These are phyloP conservation scores for Zophobas atratus DNA, from an alignment of 1,140 invertebrate genomes.

Conservation along the genomic window DNA sequence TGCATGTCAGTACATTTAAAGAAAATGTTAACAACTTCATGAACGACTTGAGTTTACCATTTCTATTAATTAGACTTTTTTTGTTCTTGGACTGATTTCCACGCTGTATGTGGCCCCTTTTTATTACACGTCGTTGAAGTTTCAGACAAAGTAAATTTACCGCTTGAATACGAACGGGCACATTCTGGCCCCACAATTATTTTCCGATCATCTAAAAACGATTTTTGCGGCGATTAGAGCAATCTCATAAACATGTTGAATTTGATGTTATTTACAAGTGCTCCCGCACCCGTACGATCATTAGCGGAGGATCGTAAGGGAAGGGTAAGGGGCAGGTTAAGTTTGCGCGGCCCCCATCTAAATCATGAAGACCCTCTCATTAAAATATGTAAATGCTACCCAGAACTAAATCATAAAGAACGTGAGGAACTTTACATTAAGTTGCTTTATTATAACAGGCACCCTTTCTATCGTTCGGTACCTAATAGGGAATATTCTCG, in stretches of 20 bases:
- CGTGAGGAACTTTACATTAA: constrained; percentile 54
- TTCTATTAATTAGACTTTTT: too few relatives aligned
- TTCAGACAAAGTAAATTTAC: too few relatives aligned
- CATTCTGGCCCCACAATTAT: not conserved
- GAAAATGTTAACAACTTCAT: too few relatives aligned
- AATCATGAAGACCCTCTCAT: constrained; percentile 56
- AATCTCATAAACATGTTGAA: constrained; percentile 53
- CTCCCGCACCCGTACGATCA: constrained; percentile 50
- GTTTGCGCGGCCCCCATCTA: constrained; percentile 43
- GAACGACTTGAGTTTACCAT: too few relatives aligned
- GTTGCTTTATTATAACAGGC: constrained; percentile 47
- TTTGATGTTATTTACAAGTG: constrained; percentile 52
- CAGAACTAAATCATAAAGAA: constrained; percentile 59
- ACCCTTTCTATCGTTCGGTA: constrained; percentile 23
- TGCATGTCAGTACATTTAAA: too few relatives aligned
- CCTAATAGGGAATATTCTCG: not conserved
- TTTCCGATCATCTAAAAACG: not conserved
- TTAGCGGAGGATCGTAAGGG: constrained; percentile 42
- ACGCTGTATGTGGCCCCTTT: too few relatives aligned
- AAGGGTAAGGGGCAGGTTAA: constrained; percentile 38
- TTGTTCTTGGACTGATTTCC: too few relatives aligned
- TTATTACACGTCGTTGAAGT: too few relatives aligned
- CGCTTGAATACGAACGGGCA: too few relatives aligned
- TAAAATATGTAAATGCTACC: constrained; percentile 60
- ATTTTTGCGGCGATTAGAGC: constrained; percentile 26